These are phyloP conservation scores for Erythrocebus patas DNA, from an alignment of 2,113 vertebrate species.

Conservation along the genomic window DNA sequence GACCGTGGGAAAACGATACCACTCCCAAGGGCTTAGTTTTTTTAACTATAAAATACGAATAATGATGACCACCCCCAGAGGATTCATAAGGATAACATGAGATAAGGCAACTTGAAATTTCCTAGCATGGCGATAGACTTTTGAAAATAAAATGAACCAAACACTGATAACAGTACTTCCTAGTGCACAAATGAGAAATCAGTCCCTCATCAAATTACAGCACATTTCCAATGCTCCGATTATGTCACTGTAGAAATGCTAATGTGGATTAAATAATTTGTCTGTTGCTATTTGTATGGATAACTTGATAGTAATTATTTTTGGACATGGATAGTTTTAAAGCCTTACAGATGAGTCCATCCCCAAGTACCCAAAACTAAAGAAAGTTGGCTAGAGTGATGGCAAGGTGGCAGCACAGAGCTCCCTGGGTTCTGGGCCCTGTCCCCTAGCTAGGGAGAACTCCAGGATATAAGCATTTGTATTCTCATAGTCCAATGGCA, in stretches of 20 bases:
- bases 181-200: background rate
- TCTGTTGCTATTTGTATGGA: background rate
- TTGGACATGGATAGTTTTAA: background rate
- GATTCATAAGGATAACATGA: background rate
- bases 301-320: slow-evolving; percentile 19
- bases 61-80: background rate
- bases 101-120: background rate
- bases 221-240: background rate
- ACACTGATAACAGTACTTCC: background rate
- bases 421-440: background rate
- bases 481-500: background rate
- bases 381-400: background rate
- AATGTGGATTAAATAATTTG: background rate
- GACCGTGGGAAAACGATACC: background rate
- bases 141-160: background rate
- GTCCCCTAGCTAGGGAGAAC: background rate
- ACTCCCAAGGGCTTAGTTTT: background rate
- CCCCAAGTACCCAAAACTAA: background rate
- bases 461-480: background rate
- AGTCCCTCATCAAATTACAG: background rate
- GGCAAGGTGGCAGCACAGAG: background rate
- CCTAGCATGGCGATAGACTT: background rate
- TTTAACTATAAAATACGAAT: background rate
- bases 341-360: background rate
- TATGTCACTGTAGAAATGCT: background rate